Conservation (phyloP, 2,888 invertebrate genomes). For the Temnothorax rugatulus region DNA sequence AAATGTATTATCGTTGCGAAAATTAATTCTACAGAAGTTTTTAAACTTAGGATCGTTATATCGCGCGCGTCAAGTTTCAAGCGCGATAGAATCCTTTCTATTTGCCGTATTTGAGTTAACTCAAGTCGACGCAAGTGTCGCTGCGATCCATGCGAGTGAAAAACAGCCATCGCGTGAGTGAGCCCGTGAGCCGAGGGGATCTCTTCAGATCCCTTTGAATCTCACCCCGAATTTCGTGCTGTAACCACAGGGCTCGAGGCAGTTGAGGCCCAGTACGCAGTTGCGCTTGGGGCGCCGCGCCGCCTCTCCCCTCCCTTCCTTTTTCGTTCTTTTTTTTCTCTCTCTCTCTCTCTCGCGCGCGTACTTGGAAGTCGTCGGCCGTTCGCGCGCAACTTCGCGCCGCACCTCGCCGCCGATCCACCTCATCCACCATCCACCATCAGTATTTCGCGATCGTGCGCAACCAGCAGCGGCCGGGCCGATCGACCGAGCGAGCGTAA, state of each 20-base stretch:
- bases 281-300: not conserved
- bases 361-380: constrained; percentile 6
- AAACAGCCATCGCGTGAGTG: not conserved
- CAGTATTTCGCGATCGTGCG: constrained; percentile 69
- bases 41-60: too few relatives aligned
- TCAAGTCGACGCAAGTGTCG: not conserved
- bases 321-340: not conserved
- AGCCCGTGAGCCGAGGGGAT: not conserved
- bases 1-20: too few relatives aligned
- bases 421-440: constrained; percentile 53
- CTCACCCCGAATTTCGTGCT: constrained; percentile 29
- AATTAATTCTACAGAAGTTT: too few relatives aligned
- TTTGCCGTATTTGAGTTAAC: too few relatives aligned
- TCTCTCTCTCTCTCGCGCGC: not conserved
- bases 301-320: constrained; percentile 10
- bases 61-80: too few relatives aligned
- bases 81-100: too few relatives aligned
- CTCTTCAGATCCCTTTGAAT: not conserved
- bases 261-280: constrained; percentile 53
- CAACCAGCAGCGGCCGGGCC: constrained; percentile 27
- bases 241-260: constrained; percentile 54
- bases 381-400: constrained; percentile 57
- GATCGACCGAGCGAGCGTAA: not conserved
- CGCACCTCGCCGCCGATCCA: constrained; percentile 52
- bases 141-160: not conserved